Evolutionary conservation across 2,113 vertebrate species (phyloP).

Genomic region (Bubo blakistoni): DNA sequence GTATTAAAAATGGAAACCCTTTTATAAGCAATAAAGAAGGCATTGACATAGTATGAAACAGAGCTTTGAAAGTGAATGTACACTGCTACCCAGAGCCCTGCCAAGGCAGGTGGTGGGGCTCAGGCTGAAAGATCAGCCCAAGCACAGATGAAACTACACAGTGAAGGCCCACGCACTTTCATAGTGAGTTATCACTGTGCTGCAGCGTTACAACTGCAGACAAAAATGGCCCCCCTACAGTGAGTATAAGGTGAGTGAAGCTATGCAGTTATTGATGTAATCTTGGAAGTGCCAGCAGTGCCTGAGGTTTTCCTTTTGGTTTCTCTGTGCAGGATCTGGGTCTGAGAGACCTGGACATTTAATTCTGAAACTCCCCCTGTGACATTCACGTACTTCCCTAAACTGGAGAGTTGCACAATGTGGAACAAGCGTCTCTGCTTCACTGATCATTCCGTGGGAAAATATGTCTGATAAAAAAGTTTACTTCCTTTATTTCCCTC

Average conservation of each 20-base stretch:
- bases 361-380: neutral
- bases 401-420: neutral
- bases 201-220: neutral
- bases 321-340: neutral
- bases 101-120: neutral
- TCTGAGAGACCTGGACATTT: neutral
- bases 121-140: neutral
- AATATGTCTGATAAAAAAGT: neutral
- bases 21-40: neutral
- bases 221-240: neutral
- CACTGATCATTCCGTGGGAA: neutral
- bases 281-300: neutral
- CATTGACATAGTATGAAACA: neutral
- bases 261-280: neutral
- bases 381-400: neutral
- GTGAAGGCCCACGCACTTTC: neutral
- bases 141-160: neutral
- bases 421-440: accelerated
- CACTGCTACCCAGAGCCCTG: neutral
- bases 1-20: neutral
- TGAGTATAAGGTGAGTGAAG: neutral
- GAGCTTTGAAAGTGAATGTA: neutral
- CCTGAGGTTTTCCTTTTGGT: neutral
- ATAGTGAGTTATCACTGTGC: neutral
- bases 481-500: neutral